Evolutionary conservation across 2,113 vertebrate species (phyloP), one percentile per base, ranked within the genome.

Genomic region (Phaethon lepturus): DNA sequence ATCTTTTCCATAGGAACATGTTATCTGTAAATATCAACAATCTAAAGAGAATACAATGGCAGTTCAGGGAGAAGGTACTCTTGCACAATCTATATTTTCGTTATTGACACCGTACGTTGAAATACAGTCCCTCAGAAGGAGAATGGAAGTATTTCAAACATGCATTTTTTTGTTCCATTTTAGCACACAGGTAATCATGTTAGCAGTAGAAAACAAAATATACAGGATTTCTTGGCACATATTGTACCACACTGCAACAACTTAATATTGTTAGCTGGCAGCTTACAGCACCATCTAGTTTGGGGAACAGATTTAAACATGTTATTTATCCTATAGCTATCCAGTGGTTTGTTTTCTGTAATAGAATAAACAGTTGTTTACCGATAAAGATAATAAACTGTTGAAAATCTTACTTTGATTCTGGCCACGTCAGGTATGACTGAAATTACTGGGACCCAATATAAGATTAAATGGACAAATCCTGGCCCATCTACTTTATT

Each of bases 181-280:
- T 52, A 35, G 69, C 8, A 45, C 60, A 73, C 78, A 45, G 40
- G 85, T 82, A 93, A 91, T 85, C 93, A 67, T 90, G 47, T 88
- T 97, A 95, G 79, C 77, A 83, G 77, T 15, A 60, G 29, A 81
- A 92, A 94, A 83, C 63, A 77, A 93, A 88, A 64, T 40, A 84
- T 58, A 71, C 78, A 90, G 87, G 94, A 95, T 97, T 90, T 90
- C 92, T 94, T 88, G 93, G 93, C 86, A 90, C 87, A 53, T 63
- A 35, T 26, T 86, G 63, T 93, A 93, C 95, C 90, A 94, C 93
- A 89, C 95, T 94, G 84, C 94, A 95, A 89, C 68, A 86, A 92
- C 86, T 95, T 80, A 91, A 93, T 96, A 96, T 95, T 95, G 96
- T 96, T 96, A 97, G 93, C 93, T 97, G 92, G 95, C 85, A 97